These are phyloP conservation scores for Etheostoma cragini DNA, from an alignment of 2,113 vertebrate genomes.

Conservation along the genomic window DNA sequence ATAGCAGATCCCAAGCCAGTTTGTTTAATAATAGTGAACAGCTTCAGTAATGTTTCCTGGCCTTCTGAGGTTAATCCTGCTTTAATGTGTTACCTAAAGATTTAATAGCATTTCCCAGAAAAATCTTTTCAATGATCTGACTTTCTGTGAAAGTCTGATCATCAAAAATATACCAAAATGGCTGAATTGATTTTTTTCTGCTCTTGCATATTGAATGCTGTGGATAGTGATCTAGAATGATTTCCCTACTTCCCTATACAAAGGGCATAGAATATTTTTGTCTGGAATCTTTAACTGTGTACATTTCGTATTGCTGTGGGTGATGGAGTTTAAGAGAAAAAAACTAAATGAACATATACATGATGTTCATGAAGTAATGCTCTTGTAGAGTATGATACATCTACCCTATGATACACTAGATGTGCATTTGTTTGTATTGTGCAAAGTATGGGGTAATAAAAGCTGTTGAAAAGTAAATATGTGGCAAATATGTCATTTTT, in stretches of 20 bases:
- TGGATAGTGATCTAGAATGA: constrained; percentile 31
- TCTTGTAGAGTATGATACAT: constrained; percentile 78
- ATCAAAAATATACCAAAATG: constrained; percentile 4
- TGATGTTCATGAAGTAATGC: constrained; percentile 73
- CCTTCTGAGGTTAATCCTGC: neutral
- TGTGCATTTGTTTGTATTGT: constrained; percentile 73
- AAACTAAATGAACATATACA: constrained; percentile 43
- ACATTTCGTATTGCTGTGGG: constrained; percentile 59
- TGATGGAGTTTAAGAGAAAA: constrained; percentile 43
- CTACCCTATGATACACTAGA: constrained; percentile 52
- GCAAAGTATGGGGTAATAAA: constrained; percentile 71
- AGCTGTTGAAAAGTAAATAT: constrained; percentile 36
- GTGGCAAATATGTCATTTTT: neutral
- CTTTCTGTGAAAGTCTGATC: constrained; percentile 47
- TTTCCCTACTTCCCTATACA: constrained; percentile 34
- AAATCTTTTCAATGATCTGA: constrained; percentile 30
- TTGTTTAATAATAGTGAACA: constrained; percentile 5
- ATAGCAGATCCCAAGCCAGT: neutral
- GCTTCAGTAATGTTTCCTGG: neutral
- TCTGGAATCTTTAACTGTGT: constrained; percentile 49
- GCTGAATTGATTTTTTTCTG: constrained; percentile 30
- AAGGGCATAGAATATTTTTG: constrained; percentile 64
- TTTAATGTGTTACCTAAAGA: constrained; percentile 22
- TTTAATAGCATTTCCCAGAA: constrained; percentile 21
- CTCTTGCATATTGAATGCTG: constrained; percentile 37